Conservation (phyloP, 1,140 invertebrate genomes). For the Diabrotica undecimpunctata region DNA sequence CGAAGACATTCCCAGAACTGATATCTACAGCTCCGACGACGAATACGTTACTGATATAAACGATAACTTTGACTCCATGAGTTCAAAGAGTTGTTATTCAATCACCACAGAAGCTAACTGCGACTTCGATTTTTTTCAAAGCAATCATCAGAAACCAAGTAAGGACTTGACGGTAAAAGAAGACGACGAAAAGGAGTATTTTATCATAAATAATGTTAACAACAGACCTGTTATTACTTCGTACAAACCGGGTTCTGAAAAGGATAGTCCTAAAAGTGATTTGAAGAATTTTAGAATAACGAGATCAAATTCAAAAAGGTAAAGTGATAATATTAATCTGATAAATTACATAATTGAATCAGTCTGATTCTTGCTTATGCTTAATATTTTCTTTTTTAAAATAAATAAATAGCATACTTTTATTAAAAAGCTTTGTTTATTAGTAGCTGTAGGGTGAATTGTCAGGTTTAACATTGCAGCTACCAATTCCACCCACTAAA, state of each 20-base stretch:
- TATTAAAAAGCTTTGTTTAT: too few relatives aligned
- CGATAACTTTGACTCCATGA: conserved; percentile 56
- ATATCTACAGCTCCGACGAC: conserved; percentile 47
- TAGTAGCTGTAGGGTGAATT: too few relatives aligned
- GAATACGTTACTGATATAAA: conserved; percentile 46
- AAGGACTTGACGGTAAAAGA: conserved; percentile 15
- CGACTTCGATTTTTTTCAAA: conserved; percentile 62
- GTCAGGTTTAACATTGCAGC: too few relatives aligned
- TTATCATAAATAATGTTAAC: conserved; percentile 5
- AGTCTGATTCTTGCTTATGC: too few relatives aligned
- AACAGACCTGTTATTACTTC: conserved; percentile 11
- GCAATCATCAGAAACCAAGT: conserved; percentile 41
- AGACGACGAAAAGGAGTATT: conserved; percentile 6
- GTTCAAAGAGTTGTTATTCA: conserved; percentile 54
- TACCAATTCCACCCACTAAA: too few relatives aligned
- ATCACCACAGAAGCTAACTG: conserved; percentile 64
- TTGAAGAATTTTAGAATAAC: conserved; percentile 34
- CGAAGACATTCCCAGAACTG: conserved; percentile 6
- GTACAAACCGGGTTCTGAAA: conserved; percentile 7
- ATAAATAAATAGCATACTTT: too few relatives aligned
- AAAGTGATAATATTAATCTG: not conserved
- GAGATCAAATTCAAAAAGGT: conserved; percentile 41
- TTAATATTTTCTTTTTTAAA: too few relatives aligned
- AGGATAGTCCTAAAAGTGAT: conserved; percentile 6
- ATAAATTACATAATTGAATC: not conserved